These are phyloP conservation scores for Thalpophila matura DNA, from an alignment of 2,888 invertebrate species.

Conservation along the genomic window DNA sequence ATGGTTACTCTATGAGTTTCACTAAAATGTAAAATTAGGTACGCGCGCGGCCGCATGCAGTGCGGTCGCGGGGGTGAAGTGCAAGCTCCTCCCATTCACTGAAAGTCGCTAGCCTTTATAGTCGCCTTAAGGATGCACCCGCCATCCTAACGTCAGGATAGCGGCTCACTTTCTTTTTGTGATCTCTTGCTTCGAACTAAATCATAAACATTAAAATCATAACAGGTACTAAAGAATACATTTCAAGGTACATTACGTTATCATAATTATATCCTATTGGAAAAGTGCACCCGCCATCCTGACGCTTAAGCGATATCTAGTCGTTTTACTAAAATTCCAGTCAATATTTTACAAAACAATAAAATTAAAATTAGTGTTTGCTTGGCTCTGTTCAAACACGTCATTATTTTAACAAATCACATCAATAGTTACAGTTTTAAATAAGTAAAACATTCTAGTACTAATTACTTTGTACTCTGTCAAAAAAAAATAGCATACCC, in stretches of 20 bases:
- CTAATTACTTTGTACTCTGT: constrained; percentile 48
- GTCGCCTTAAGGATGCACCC: constrained; percentile 46
- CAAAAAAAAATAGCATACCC: constrained; percentile 51
- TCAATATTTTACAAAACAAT: constrained; percentile 44
- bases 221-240: constrained; percentile 29
- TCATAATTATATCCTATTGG: constrained; percentile 35
- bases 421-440: constrained; percentile 47
- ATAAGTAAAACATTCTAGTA: constrained; percentile 51
- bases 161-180: constrained; percentile 22
- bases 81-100: too few species aligned
- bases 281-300: constrained; percentile 44
- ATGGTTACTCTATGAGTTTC: too few species aligned
- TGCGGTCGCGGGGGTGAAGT: too few species aligned
- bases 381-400: constrained; percentile 39
- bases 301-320: constrained; percentile 29
- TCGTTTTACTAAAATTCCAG: constrained; percentile 47
- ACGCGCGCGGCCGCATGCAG: too few species aligned
- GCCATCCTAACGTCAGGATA: constrained; percentile 48
- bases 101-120: too few species aligned
- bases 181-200: constrained; percentile 24
- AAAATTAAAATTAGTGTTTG: constrained; percentile 39
- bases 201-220: constrained; percentile 36
- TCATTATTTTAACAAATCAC: constrained; percentile 41
- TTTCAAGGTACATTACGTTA: constrained; percentile 17
- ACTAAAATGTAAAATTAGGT: too few species aligned